These are phyloP conservation scores for Netelia virgata DNA, from an alignment of 2,888 invertebrate genomes.

Conservation along the genomic window DNA sequence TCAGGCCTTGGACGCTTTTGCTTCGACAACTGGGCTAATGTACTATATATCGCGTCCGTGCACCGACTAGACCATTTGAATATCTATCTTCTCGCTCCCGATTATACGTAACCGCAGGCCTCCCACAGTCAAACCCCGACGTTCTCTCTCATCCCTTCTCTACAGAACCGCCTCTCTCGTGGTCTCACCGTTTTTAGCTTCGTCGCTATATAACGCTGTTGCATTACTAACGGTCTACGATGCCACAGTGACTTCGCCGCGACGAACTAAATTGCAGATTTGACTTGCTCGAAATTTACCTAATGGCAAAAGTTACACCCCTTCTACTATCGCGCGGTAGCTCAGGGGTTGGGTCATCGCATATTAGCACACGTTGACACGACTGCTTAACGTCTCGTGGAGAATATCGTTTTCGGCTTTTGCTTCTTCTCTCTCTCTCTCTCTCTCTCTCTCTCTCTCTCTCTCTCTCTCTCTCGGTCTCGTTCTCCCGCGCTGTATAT, in stretches of 20 bases:
- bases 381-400: conserved; percentile 50
- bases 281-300: conserved; percentile 69
- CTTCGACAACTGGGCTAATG: conserved; percentile 29
- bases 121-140: conserved; percentile 40
- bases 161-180: background rate
- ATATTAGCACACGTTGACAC: conserved; percentile 51
- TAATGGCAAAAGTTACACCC: conserved; percentile 70
- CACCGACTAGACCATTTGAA: conserved; percentile 69
- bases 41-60: conserved; percentile 48
- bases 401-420: conserved; percentile 41
- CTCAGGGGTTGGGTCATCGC: conserved; percentile 13
- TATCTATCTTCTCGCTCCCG: conserved; percentile 70
- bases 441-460: background rate
- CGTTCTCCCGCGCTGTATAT: background rate
- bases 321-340: background rate
- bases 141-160: conserved; percentile 17
- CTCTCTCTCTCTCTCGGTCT: background rate
- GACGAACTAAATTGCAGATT: conserved; percentile 72
- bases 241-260: conserved; percentile 65
- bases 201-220: conserved; percentile 29
- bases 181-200: conserved; percentile 15
- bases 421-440: background rate
- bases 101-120: conserved; percentile 73
- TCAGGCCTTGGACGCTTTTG: conserved; percentile 21
- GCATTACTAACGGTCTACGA: conserved; percentile 48